Base-by-base conservation (phyloP, 2,888 invertebrate species). In the Drosophila neotestacea region DNA sequence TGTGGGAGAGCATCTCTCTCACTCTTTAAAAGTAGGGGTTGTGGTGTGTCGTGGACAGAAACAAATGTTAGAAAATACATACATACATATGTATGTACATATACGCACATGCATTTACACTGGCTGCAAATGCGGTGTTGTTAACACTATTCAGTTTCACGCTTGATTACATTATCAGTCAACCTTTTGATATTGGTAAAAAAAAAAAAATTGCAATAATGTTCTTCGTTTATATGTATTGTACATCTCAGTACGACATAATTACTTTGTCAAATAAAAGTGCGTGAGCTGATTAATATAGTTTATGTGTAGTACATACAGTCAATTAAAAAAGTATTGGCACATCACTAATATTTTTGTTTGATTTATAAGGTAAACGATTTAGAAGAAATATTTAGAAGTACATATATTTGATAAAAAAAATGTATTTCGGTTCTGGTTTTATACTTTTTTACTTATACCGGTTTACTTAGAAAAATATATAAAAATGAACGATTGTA, bases 151-250 rank as follows among this genome's bases (percentile, higher is more conserved):
- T 48, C 11, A 41, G 34, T 13, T 10, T 36, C 39, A 54, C 41
- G 61, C 63, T 78, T 64, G 64, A 69, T 68, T 79, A 58, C 51
- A 65, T 75, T 76, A 76, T 76, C 76, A 75, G 76, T 13, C 47
- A 58, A 51, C 46, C 30, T 47, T 55, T 55, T 69, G 39, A 54
- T 46, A 62, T 65, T 70, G 70, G 75, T 65, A 69, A 59, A 75
- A 54, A 13, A n/a, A n/a, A n/a, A 50, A 13, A 55, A 51, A 52
- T 58, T 58, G 58, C 63, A 68, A 59, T 38, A 11, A 65, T 36
- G 27, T 11, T 13, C 39, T 44, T 28, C 41, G 41, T 38, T 28
- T 38, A 38, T 16, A 28, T 9, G 22, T 6, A 16, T 27, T 39
- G 13, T 48, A 34, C 13, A 10, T 27, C 4, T 50, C 9, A 22